Conservation (phyloP, 64 coral and sea anemone species). For the Porites australiensis region DNA sequence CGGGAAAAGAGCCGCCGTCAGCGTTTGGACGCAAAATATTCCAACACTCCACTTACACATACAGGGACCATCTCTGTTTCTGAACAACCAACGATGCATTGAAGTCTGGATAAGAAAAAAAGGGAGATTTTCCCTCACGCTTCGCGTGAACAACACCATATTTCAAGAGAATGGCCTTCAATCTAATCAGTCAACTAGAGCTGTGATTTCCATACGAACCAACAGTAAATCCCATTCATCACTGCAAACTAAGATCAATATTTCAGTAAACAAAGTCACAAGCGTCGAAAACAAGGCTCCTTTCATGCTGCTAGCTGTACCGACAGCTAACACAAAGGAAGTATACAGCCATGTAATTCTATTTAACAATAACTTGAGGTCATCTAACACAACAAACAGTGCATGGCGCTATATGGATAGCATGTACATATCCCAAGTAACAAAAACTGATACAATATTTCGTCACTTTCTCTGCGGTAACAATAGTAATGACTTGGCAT, state of each 20-base stretch:
- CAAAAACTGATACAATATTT: neutral
- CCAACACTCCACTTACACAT: constrained; percentile 4
- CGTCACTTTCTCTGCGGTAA: neutral
- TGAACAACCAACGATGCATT: constrained; percentile 15
- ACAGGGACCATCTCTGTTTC: constrained; percentile 1
- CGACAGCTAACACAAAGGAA: constrained; percentile 4
- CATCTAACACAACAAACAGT: neutral
- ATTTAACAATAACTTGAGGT: neutral
- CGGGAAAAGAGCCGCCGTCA: neutral
- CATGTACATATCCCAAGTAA: constrained; percentile 5
- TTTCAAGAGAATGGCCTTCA: constrained; percentile 21
- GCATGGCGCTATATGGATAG: neutral
- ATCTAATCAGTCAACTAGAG: neutral
- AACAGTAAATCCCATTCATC: neutral
- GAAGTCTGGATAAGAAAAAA: neutral
- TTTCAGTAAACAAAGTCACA: neutral
- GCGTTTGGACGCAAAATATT: neutral
- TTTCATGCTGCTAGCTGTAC: neutral
- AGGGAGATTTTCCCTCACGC: neutral
- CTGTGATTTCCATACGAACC: constrained; percentile 1
- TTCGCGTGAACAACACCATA: neutral
- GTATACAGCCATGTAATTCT: neutral
- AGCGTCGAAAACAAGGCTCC: neutral
- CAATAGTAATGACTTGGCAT: constrained; percentile 8
- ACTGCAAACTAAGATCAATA: neutral